Evolutionary conservation across 2,113 vertebrate genomes (phyloP).

Genomic region (Ramphastos sulfuratus): DNA sequence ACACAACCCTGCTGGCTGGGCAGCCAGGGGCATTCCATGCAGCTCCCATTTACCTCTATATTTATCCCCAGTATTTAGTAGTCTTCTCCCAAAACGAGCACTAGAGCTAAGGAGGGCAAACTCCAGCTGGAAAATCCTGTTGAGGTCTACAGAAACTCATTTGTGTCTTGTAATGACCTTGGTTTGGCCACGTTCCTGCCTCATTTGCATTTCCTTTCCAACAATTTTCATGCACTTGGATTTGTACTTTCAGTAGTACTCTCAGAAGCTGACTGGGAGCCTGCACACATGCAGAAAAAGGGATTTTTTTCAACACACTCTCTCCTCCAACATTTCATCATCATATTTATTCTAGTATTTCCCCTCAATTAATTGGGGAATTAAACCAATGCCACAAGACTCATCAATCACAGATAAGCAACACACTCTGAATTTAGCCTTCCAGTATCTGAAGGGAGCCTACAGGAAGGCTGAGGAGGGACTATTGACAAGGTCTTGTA

Average conservation of each 20-base stretch:
- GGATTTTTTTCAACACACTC: neutral
- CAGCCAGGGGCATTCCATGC: neutral
- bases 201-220: neutral
- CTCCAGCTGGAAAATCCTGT: neutral
- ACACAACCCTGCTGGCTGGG: neutral
- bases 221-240: accelerated
- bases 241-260: neutral
- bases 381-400: neutral
- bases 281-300: neutral
- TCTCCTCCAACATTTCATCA: neutral
- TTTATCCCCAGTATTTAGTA: neutral
- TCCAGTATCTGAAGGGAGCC: too few species aligned
- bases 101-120: neutral
- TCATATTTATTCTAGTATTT: neutral
- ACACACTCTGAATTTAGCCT: neutral
- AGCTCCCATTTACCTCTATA: neutral
- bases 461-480: too few species aligned
- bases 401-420: neutral
- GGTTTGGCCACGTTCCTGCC: neutral
- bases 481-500: too few species aligned
- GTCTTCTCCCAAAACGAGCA: neutral
- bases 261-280: neutral
- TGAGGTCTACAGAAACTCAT: neutral
- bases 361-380: neutral
- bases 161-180: neutral